A percentile compares a stretch with the other conserved stretches of the same genome.
These are phyloP conservation scores for Montipora efflorescens DNA, from an alignment of 64 coral and sea anemone genomes.

Conservation along the genomic window DNA sequence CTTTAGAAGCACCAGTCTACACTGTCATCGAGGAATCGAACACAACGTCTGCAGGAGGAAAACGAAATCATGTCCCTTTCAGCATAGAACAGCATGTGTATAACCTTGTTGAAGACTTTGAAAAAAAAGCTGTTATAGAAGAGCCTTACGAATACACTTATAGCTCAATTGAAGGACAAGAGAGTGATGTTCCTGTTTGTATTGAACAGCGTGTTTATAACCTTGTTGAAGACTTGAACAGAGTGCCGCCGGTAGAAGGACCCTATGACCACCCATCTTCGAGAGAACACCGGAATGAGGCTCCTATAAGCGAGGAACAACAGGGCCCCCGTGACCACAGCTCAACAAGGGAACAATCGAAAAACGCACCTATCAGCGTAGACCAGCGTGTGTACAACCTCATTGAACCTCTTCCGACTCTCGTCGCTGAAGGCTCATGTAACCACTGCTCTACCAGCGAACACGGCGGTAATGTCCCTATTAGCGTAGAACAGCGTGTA, in stretches of 20 bases:
- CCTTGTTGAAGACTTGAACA: background rate
- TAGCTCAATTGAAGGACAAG: no score
- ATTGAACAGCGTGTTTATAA: constrained; percentile 13
- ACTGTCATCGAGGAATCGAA: background rate
- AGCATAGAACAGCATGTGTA: background rate
- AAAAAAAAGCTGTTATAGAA: background rate
- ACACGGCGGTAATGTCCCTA: background rate
- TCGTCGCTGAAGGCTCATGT: no score
- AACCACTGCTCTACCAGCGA: background rate
- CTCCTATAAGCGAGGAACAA: no score
- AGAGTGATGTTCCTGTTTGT: no score
- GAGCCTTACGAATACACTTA: no score
- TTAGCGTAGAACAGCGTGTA: constrained; percentile 23
- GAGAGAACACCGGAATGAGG: no score
- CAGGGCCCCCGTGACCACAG: background rate
- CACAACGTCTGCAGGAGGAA: background rate
- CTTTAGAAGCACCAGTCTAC: background rate
- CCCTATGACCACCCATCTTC: no score
- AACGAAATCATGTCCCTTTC: background rate
- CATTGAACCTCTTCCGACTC: background rate
- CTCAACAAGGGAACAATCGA: background rate
- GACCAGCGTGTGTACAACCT: constrained; percentile 14
- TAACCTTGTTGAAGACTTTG: background rate
- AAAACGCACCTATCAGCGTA: background rate
- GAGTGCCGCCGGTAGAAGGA: no score